Evolutionary conservation across 2,113 vertebrate genomes (phyloP).

Genomic region (Fulmarus glacialis): DNA sequence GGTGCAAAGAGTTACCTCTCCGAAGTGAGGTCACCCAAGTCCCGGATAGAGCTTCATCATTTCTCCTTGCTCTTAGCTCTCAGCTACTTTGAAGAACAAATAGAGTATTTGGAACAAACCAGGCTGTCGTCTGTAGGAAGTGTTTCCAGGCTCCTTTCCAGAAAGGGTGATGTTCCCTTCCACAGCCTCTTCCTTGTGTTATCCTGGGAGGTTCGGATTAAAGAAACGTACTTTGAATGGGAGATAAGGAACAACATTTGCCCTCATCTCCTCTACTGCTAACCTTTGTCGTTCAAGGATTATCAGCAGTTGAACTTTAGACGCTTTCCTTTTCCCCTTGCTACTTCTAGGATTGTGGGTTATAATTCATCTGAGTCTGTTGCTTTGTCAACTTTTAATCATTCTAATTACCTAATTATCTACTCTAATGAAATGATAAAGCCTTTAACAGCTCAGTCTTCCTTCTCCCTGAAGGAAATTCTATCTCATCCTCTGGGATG

Average conservation of each 20-base stretch:
- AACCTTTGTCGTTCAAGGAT: slow-evolving; percentile 27
- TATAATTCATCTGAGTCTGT: slow-evolving; percentile 27
- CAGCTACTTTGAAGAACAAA: slow-evolving; percentile 35
- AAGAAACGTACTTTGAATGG: not conserved
- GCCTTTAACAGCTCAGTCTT: slow-evolving; percentile 5
- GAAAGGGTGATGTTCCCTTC: slow-evolving; percentile 30
- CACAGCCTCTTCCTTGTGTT: slow-evolving; percentile 32
- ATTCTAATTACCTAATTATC: slow-evolving; percentile 59
- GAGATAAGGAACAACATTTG: slow-evolving; percentile 11
- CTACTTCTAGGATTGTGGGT: not conserved
- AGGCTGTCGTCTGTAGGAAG: slow-evolving; percentile 43
- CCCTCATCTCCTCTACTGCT: not conserved
- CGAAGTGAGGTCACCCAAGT: slow-evolving; percentile 1
- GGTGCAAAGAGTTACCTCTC: not conserved
- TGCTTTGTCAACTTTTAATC: slow-evolving; percentile 62
- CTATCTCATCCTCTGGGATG: not conserved
- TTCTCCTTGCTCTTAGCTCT: slow-evolving; percentile 8
- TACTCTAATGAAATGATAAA: slow-evolving; percentile 55
- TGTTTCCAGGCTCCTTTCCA: slow-evolving; percentile 57
- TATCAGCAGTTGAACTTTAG: not conserved
- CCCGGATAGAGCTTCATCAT: not conserved
- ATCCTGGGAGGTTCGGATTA: slow-evolving; percentile 29
- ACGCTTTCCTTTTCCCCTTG: not conserved
- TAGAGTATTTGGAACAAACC: slow-evolving; percentile 30
- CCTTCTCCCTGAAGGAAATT: slow-evolving; percentile 22